A percentile compares a stretch with the other conserved stretches of the same genome.
Conservation (phyloP, 2,797 vertebrate species). For the Manis crassicaudata region DNA sequence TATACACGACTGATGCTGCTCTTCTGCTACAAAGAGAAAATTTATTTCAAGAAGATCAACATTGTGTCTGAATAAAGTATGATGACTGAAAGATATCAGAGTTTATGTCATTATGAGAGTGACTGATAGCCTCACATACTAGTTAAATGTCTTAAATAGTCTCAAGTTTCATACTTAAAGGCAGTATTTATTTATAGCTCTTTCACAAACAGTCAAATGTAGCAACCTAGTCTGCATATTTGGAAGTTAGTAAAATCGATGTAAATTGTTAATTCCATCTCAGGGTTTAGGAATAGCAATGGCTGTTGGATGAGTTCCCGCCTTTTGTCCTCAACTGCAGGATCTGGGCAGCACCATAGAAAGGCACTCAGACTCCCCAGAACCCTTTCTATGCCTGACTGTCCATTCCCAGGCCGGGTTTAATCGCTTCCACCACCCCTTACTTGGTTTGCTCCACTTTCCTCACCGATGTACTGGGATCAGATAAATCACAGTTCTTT, state of each 20-base stretch:
- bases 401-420: not conserved
- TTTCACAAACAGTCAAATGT: not conserved
- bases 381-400: not conserved
- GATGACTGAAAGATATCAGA: not conserved
- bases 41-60: conserved; percentile 7
- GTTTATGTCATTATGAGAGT: not conserved
- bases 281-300: not conserved
- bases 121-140: not conserved
- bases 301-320: not conserved
- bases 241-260: not conserved
- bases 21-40: not conserved
- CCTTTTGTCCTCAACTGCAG: not conserved
- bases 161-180: not conserved
- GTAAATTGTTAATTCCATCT: not conserved
- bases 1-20: not conserved
- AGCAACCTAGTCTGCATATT: not conserved
- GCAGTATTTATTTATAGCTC: not conserved
- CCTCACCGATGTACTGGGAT: not conserved
- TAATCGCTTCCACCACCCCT: not conserved
- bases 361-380: no score
- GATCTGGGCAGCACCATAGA: not conserved
- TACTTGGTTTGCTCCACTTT: not conserved
- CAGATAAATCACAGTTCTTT: fast-evolving
- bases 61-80: not conserved
- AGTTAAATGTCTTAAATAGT: not conserved